These are phyloP conservation scores for Polylopha cassiicola DNA, from an alignment of 2,888 invertebrate species.

Conservation along the genomic window DNA sequence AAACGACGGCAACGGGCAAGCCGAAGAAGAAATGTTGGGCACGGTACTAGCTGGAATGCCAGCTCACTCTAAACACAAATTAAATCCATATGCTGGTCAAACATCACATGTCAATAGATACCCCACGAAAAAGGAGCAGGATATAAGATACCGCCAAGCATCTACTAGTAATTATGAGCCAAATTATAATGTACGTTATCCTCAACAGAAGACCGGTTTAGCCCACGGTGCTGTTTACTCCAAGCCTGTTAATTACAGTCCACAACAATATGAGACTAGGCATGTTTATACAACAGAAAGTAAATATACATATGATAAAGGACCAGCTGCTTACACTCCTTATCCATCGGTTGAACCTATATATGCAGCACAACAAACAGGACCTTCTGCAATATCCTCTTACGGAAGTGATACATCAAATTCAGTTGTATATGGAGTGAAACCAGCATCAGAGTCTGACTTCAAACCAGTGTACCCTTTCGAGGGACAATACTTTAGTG, in stretches of 20 bases:
- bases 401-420: slow-evolving; percentile 57
- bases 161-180: slow-evolving; percentile 57
- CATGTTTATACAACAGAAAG: slow-evolving; percentile 63
- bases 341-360: slow-evolving; percentile 65
- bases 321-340: slow-evolving; percentile 47
- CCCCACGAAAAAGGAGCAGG: slow-evolving; percentile 63
- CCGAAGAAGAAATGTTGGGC: slow-evolving; percentile 86
- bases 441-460: slow-evolving; percentile 61
- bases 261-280: slow-evolving; percentile 61
- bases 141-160: slow-evolving; percentile 66
- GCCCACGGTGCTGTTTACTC: slow-evolving; percentile 69
- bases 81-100: slow-evolving; percentile 68
- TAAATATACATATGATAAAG: slow-evolving; percentile 54
- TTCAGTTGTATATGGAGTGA: slow-evolving; percentile 66
- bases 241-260: slow-evolving; percentile 57
- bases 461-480: slow-evolving; percentile 71
- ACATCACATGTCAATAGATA: slow-evolving; percentile 59
- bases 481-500: slow-evolving; percentile 60
- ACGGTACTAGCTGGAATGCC: slow-evolving; percentile 85
- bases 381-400: slow-evolving; percentile 49
- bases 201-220: slow-evolving; percentile 70
- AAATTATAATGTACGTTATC: slow-evolving; percentile 60
- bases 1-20: slow-evolving; percentile 80
- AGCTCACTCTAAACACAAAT: slow-evolving; percentile 62
- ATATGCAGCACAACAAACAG: slow-evolving; percentile 63